These are phyloP conservation scores for Chloropsis hardwickii DNA, from an alignment of 2,113 vertebrate genomes.

Conservation along the genomic window DNA sequence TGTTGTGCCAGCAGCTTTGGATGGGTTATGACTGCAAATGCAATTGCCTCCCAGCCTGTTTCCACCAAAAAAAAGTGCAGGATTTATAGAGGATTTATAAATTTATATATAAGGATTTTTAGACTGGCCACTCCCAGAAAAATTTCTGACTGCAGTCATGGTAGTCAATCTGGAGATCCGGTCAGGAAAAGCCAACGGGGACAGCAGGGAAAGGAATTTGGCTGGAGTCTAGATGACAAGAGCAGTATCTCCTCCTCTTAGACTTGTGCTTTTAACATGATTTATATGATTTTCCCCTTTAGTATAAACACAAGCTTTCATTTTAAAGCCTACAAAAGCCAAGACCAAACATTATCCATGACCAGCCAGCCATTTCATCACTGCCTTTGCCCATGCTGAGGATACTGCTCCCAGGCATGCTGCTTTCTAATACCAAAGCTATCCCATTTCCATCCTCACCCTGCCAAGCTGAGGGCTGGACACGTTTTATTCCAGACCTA, in stretches of 20 bases:
- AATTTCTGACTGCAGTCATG: background rate
- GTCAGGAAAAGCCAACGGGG: background rate
- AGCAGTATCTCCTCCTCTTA: background rate
- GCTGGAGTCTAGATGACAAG: background rate
- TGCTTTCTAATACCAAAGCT: slow-evolving; percentile 15
- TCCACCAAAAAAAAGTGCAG: background rate
- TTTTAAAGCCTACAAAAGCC: background rate
- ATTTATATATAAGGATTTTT: background rate
- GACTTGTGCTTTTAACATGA: background rate
- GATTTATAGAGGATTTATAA: no score
- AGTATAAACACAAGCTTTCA: background rate
- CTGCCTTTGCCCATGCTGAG: background rate
- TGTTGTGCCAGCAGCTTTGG: background rate
- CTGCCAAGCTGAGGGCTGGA: background rate
- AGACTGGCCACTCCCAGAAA: background rate
- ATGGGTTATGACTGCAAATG: background rate
- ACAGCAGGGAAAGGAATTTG: background rate
- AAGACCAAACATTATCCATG: background rate
- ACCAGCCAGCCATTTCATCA: background rate
- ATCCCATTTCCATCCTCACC: background rate
- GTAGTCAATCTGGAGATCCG: background rate
- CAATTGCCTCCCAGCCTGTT: background rate
- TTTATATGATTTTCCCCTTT: background rate
- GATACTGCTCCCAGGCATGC: background rate
- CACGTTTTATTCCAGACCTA: background rate